Base-by-base conservation (phyloP, 2,113 vertebrate genomes). In the Ciconia boyciana region DNA sequence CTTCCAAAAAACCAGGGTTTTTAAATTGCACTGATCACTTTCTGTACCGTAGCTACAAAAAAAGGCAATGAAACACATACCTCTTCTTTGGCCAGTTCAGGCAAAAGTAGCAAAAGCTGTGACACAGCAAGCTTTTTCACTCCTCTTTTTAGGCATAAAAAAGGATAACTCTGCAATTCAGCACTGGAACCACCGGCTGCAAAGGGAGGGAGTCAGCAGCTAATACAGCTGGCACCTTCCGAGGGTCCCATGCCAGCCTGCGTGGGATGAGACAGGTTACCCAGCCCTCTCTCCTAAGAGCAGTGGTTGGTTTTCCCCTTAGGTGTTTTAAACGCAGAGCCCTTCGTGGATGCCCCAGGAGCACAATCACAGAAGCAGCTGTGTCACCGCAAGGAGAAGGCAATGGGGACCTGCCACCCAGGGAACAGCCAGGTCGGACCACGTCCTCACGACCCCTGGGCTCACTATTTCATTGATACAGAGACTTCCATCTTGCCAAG, bases 101-200 rank as follows among this genome's bases (percentile, higher is more conserved):
- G 86, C 55, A 91, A 64, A 95, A 95, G 92, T 68, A 82, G 83
- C 79, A 77, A 60, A 88, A 91, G 49, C 83, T 80, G 70, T 76
- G 78, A 79, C 62, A 69, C 0, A 46, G 44, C n/a, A 80, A 86
- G 54, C 26, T 43, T 32, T 32, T 77, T 34, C 69, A 52, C 77
- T 82, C 52, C 29, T 70, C 36, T 41, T 46, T 51, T 39, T 62
- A 66, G 7, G 32, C 3, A 0, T 55, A 49, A 39, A 66, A 72
- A 81, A 89, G 60, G 31, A 21, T 31, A 94, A 94, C 77, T 41
- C 72, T 55, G 81, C 62, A 57, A 69, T 62, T 65, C 83, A 36
- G 61, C 2, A 1, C 19, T 28, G 60, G 55, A 75, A 70, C 54
- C 61, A 43, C 13, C 0, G 0, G 21, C 61, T 85, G 78, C 58